A percentile compares a stretch with the other conserved stretches of the same genome.
phyloP scores from a whole-genome alignment of 2,888 invertebrate species.

The Caenorhabditis sp. region DNA sequence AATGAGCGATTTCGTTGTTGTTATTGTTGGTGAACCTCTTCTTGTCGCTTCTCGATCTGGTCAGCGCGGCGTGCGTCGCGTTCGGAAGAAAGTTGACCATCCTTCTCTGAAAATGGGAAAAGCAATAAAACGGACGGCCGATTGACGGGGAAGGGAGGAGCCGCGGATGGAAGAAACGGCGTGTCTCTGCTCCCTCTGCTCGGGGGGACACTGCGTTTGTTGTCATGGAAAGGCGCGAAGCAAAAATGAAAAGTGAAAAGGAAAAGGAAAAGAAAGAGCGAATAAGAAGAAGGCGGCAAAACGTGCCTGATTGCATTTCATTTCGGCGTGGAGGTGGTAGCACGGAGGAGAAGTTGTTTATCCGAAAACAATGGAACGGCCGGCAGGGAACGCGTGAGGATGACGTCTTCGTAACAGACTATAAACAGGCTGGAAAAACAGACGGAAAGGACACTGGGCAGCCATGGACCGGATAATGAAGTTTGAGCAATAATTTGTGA shows the following conservation, averaged over 20 bases:
- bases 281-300: constrained; percentile 15
- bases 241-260: neutral
- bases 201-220: constrained; percentile 3
- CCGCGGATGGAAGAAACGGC: constrained; percentile 4
- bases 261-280: constrained; percentile 17
- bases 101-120: neutral
- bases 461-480: too few species aligned
- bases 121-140: constrained; percentile 5
- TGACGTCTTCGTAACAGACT: constrained; percentile 14
- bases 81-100: constrained; percentile 40
- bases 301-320: neutral
- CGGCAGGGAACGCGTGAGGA: too few species aligned
- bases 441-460: too few species aligned
- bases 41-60: constrained; percentile 38
- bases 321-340: neutral
- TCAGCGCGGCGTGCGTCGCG: constrained; percentile 8
- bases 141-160: neutral
- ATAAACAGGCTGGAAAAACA: constrained; percentile 8
- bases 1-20: constrained; percentile 36
- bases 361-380: too few species aligned
- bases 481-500: too few species aligned
- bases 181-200: constrained; percentile 10
- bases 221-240: constrained; percentile 31
- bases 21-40: constrained; percentile 21
- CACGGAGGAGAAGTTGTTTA: neutral